Base-by-base conservation (phyloP, 1,140 invertebrate genomes). In the Scaptomyza graminum region DNA sequence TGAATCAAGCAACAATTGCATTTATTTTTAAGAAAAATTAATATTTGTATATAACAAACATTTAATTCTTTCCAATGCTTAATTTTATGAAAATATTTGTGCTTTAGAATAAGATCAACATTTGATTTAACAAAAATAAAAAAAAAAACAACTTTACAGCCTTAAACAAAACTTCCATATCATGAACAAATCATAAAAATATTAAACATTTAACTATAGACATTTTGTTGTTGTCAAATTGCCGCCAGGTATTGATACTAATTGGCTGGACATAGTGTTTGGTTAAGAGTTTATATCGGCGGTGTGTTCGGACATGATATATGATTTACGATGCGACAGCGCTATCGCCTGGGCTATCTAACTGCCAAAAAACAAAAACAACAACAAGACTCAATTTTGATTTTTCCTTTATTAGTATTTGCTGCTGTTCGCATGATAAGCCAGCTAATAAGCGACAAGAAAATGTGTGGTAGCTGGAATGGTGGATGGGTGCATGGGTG, bases 391-490 rank as follows among this genome's bases (percentile, higher is more conserved):
- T 41, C 12, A 41, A 4, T 41, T 41, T 39, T 12, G 28, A 6
- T 31, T 31, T 31, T 31, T 31, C 28, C 6, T 31, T 41, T 8
- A 11, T 59, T n/a, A n/a, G n/a, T 60, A 12, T 18, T 59, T 39
- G 39, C 44, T 57, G 46, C 39, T 15, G 39, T 31, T 18, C 28
- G 44, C 37, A 71, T 76, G 69, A 87, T 76, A 87, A 84, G 49
- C 64, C 49, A 74, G 69, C 82, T 82, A 88, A 84, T 87, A 80
- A 77, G 77, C 64, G 68, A 74, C 67, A 64, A 56, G 62, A 66
- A 77, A 87, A 78, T 71, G 69, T 74, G 74, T 64, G 76, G 77
- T 78, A 77, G 82, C 56, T 15, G 31, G 7, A 41, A 13, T 11
- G 39, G n/a, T n/a, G n/a, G n/a, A n/a, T n/a, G n/a, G n/a, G n/a